phyloP scores from a whole-genome alignment of 1,140 invertebrate species.

The Holcopasites calliopsidis region DNA sequence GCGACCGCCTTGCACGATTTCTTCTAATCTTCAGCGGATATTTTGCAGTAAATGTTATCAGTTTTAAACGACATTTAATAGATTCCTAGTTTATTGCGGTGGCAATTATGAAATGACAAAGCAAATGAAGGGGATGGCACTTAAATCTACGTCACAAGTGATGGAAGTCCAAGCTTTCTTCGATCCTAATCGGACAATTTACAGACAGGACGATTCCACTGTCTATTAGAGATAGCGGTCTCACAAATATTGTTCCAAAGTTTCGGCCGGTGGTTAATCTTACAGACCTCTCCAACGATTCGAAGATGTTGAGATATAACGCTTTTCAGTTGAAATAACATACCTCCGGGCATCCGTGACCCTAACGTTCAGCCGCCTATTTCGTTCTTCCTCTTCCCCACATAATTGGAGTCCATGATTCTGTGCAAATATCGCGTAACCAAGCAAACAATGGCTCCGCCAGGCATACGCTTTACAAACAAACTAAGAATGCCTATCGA shows the following conservation, averaged over 20 bases:
- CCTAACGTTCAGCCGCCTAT: conserved; percentile 25
- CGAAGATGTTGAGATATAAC: conserved; percentile 61
- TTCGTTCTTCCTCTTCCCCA: conserved; percentile 34
- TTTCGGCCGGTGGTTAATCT: conserved; percentile 30
- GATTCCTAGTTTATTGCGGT: neutral
- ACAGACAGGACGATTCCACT: conserved; percentile 23
- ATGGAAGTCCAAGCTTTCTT: neutral
- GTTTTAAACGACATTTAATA: neutral
- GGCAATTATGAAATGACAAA: no score
- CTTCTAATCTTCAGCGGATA: neutral
- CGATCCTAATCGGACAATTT: neutral
- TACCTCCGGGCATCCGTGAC: conserved; percentile 58
- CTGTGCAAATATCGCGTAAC: conserved; percentile 58
- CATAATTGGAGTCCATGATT: conserved; percentile 61
- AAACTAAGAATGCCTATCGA: conserved; percentile 40
- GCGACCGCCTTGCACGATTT: neutral
- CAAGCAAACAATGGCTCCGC: conserved; percentile 39
- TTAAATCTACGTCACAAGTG: no score
- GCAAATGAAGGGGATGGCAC: no score
- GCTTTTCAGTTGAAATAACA: conserved; percentile 71
- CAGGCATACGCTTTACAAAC: conserved; percentile 30
- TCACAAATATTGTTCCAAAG: conserved; percentile 57
- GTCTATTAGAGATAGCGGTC: conserved; percentile 31
- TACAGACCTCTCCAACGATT: conserved; percentile 31
- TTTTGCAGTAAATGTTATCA: neutral